These are phyloP conservation scores for Fringilla coelebs DNA, from an alignment of 2,797 vertebrate genomes.

Conservation along the genomic window DNA sequence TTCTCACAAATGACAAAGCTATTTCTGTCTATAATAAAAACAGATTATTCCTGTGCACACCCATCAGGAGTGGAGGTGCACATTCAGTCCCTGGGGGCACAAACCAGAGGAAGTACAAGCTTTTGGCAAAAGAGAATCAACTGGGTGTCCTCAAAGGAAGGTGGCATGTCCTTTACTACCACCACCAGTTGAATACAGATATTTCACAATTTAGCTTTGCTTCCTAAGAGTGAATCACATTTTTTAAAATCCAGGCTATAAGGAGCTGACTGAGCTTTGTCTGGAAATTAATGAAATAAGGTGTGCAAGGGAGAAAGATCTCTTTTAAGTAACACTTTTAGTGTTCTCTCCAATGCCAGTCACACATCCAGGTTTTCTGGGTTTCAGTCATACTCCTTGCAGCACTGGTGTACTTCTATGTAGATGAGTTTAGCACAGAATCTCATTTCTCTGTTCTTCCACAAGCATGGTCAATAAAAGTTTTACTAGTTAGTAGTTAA, in stretches of 20 bases:
- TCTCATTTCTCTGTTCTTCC: neutral
- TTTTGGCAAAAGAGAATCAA: neutral
- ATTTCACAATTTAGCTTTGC: neutral
- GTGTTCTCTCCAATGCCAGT: neutral
- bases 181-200: neutral
- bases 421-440: neutral
- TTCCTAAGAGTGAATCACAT: neutral
- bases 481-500: neutral
- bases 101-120: neutral
- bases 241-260: neutral
- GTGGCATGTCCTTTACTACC: neutral
- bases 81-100: fast-evolving
- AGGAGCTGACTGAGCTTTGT: neutral
- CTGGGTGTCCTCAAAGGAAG: neutral
- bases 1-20: neutral
- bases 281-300: neutral
- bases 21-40: neutral
- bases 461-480: neutral
- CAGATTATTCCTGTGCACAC: neutral
- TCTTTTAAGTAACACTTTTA: neutral
- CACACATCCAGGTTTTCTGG: neutral
- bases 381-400: neutral
- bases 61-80: neutral
- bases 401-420: neutral
- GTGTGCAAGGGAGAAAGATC: neutral